A percentile compares a stretch with the other conserved stretches of the same genome.
Evolutionary conservation across 2,888 invertebrate species (phyloP).

Genomic region (Hesperia comma): DNA sequence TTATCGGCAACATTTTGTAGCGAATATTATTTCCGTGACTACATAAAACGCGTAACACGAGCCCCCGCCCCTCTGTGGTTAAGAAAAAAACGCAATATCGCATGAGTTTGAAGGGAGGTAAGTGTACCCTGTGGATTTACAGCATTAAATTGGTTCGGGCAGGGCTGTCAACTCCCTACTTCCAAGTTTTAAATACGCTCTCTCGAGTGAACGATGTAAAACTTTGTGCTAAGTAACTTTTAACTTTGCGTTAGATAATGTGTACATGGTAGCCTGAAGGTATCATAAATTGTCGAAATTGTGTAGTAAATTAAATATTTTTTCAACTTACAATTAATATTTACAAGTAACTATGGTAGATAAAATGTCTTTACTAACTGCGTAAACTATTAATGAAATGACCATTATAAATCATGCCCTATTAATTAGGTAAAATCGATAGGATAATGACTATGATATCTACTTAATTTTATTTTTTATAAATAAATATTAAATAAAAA

Average conservation of each 20-base stretch:
- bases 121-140: constrained; percentile 81
- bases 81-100: constrained; percentile 80
- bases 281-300: neutral
- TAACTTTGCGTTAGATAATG: constrained; percentile 13
- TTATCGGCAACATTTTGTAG: constrained; percentile 33
- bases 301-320: no score
- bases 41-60: constrained; percentile 55
- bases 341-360: no score
- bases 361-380: no score
- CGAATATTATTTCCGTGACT: constrained; percentile 57
- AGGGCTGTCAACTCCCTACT: constrained; percentile 64
- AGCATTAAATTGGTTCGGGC: constrained; percentile 76
- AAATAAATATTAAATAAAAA: no score
- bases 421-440: no score
- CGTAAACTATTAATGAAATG: no score
- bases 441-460: no score
- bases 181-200: constrained; percentile 54
- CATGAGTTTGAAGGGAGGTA: constrained; percentile 78
- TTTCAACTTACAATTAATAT: no score
- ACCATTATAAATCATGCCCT: no score
- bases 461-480: no score
- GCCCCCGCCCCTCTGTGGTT: constrained; percentile 69
- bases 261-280: neutral
- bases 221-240: constrained; percentile 49
- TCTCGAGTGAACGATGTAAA: constrained; percentile 55